phyloP scores from a whole-genome alignment of 2,888 invertebrate species.

The Archips crataeganus region DNA sequence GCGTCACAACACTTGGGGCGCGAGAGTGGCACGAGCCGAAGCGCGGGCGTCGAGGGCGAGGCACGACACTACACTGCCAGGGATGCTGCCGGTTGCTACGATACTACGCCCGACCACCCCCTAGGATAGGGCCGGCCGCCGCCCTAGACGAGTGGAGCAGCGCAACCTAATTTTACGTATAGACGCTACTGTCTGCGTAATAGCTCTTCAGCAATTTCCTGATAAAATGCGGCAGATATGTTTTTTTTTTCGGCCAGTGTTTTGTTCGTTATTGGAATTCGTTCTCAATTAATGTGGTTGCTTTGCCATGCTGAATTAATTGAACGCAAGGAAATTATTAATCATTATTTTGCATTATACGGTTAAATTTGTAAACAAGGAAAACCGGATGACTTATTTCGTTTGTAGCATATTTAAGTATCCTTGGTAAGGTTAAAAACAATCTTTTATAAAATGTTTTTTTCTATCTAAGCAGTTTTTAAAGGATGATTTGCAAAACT shows the following conservation, averaged over 20 bases:
- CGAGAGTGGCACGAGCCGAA: constrained; percentile 46
- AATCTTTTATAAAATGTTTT: neutral
- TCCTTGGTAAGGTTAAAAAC: neutral
- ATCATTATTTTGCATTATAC: neutral
- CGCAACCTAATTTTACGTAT: constrained; percentile 83
- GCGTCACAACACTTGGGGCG: constrained; percentile 54
- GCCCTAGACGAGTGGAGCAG: constrained; percentile 73
- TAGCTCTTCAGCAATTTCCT: constrained; percentile 82
- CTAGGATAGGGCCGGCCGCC: constrained; percentile 67
- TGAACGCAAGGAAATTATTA: neutral
- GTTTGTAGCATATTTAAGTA: neutral
- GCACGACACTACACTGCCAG: constrained; percentile 74
- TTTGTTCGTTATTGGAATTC: constrained; percentile 28
- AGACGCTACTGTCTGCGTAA: constrained; percentile 78
- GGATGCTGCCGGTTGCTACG: constrained; percentile 84
- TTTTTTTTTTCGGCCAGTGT: constrained; percentile 41
- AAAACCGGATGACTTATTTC: neutral
- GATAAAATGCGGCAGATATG: constrained; percentile 72
- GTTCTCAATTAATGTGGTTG: neutral
- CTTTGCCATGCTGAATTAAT: neutral
- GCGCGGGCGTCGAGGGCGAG: constrained; percentile 66
- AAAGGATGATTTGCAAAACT: no score
- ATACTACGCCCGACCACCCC: constrained; percentile 77
- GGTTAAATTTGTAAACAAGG: constrained; percentile 3
- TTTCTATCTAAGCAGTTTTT: neutral